Evolutionary conservation across 1,140 invertebrate species (phyloP).

Genomic region (Philopotamus ludificatus): DNA sequence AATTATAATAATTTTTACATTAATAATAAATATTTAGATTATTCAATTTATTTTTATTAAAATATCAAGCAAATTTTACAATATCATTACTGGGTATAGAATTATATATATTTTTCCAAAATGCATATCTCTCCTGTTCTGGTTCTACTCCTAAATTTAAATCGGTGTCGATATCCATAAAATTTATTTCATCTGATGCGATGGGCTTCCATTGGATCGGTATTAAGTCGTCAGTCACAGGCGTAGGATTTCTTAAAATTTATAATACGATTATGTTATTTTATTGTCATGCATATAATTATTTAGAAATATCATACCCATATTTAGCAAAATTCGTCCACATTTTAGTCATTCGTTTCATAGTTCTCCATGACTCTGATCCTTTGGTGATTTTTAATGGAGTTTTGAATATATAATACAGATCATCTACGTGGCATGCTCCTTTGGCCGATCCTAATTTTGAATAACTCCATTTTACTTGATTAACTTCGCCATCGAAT

Average conservation of each 20-base stretch:
- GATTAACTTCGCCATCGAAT: constrained; percentile 49
- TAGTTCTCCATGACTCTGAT: constrained; percentile 44
- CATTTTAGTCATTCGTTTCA: constrained; percentile 56
- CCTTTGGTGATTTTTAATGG: constrained; percentile 48
- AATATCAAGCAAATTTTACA: too few relatives aligned
- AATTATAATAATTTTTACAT: too few relatives aligned
- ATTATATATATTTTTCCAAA: constrained; percentile 35
- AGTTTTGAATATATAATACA: constrained; percentile 63
- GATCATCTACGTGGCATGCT: constrained; percentile 63
- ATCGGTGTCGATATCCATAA: constrained; percentile 41
- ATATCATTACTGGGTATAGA: neutral
- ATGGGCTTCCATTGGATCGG: constrained; percentile 34
- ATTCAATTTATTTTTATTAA: too few relatives aligned
- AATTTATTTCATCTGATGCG: constrained; percentile 29
- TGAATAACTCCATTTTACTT: constrained; percentile 43
- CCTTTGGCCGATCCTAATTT: constrained; percentile 47
- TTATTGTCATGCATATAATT: neutral
- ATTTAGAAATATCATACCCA: constrained; percentile 55
- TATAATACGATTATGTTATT: neutral
- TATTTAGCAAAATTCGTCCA: constrained; percentile 71
- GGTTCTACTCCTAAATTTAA: constrained; percentile 38
- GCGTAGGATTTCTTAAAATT: constrained; percentile 39
- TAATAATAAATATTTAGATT: too few relatives aligned
- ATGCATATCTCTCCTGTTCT: constrained; percentile 40
- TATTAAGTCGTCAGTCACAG: constrained; percentile 22